A percentile compares a stretch with the other conserved stretches of the same genome.
phyloP scores from a whole-genome alignment of 2,888 invertebrate genomes.

The Falcaria lacertinaria region DNA sequence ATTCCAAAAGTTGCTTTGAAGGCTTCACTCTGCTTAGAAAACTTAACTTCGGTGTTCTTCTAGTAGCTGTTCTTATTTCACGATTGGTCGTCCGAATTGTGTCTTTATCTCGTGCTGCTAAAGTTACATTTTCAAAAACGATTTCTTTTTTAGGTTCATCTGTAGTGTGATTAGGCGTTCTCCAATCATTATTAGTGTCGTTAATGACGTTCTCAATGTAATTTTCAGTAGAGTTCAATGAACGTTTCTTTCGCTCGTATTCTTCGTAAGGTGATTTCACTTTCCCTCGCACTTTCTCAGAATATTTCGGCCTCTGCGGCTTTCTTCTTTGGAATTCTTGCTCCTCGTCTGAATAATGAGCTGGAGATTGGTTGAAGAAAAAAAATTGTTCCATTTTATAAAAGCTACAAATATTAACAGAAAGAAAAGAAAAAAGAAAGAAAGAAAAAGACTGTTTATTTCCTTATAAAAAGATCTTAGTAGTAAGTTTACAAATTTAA shows the following conservation, averaged over 20 bases:
- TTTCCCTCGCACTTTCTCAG: slow-evolving; percentile 15
- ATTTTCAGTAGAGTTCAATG: slow-evolving; percentile 31
- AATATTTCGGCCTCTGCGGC: slow-evolving; percentile 10
- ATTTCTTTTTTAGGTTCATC: slow-evolving; percentile 5
- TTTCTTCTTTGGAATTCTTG: slow-evolving; percentile 15
- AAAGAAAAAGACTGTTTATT: no score
- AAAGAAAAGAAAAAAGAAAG: no score
- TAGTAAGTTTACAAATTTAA: no score
- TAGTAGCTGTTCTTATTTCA: slow-evolving; percentile 6
- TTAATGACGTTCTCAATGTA: slow-evolving; percentile 36
- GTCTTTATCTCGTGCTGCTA: background rate
- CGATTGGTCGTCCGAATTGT: background rate
- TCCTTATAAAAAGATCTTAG: no score
- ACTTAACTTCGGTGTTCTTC: slow-evolving; percentile 18
- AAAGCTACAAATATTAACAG: no score
- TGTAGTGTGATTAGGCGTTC: slow-evolving; percentile 9
- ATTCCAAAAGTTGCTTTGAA: slow-evolving; percentile 18
- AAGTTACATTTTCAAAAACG: background rate
- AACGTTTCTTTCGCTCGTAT: slow-evolving; percentile 39
- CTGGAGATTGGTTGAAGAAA: no score
- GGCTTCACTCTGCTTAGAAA: slow-evolving; percentile 25
- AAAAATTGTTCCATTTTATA: no score
- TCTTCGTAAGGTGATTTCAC: slow-evolving; percentile 11
- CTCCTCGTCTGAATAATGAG: slow-evolving; percentile 38
- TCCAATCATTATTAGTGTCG: slow-evolving; percentile 19